Evolutionary conservation across 2,888 invertebrate genomes (phyloP), one percentile per base, ranked within the genome.

Genomic region (Drosophila limbata): DNA sequence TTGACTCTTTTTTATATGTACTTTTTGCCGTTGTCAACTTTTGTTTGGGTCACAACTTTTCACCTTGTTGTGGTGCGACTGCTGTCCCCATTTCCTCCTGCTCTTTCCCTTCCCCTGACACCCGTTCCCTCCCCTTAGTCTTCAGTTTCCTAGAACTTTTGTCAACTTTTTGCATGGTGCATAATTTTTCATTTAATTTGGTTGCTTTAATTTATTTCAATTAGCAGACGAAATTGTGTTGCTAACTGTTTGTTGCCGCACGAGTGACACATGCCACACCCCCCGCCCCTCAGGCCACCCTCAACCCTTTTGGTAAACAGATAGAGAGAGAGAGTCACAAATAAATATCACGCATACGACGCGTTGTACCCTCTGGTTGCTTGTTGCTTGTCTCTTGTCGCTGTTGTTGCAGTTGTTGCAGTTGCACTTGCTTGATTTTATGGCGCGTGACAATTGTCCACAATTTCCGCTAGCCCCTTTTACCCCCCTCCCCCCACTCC

Each of bases 371-470:
- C 61, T 64, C 50, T 64, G 53, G 69, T 69, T 63, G 56, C 44
- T 50, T 73, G 61, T 60, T 47, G 42, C 21, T 40, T 28, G 28
- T 28, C 28, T 28, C 42, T 48, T 72, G 61, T 60, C 50, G 50
- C 15, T 31, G 33, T 5, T 50, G 59, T 62, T 52, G 47, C 31
- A 59, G 48, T 19, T 52, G 44, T 57, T 45, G 56, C 48, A 64
- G 56, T 67, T 63, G 59, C 56, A 69, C 55, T 64, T 64, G 79
- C 88, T 81, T 89, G 88, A 87, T 81, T 88, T 84, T 81, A 84
- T 85, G 85, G 85, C 85, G 85, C 85, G 85, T 85, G 85, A 88
- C 85, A 89, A 85, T 85, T 89, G 89, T 85, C 50, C 80, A 70
- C 65, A 69, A 61, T 69, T 63, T 62, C 56, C 65, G 39, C 70